Evolutionary conservation across 2,797 vertebrate species (phyloP).

Genomic region (Notamacropus eugenii): DNA sequence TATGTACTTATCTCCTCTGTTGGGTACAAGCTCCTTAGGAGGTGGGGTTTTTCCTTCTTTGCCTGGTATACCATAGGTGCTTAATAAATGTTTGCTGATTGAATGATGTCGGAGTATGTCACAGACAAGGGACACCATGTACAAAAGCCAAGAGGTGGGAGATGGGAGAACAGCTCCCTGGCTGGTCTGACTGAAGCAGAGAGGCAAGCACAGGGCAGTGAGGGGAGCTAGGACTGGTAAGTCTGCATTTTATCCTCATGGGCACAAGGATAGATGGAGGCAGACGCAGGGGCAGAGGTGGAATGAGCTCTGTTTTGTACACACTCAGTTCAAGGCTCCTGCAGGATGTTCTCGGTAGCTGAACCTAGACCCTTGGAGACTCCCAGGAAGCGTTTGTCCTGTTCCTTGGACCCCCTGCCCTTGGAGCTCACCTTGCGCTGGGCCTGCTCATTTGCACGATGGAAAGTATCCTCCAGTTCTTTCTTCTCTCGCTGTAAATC

Average conservation of each 20-base stretch:
- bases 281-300: not conserved
- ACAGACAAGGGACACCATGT: not conserved
- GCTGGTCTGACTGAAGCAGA: not conserved
- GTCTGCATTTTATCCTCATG: not conserved
- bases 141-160: not conserved
- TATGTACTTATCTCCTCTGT: no score
- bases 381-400: not conserved
- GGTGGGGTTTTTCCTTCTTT: not conserved
- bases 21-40: not conserved
- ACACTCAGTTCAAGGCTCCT: not conserved
- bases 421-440: constrained; percentile 88
- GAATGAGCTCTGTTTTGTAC: not conserved
- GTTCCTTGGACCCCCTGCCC: not conserved
- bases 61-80: not conserved
- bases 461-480: constrained; percentile 93
- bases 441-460: constrained; percentile 88
- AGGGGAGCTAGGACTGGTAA: no score
- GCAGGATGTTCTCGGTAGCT: not conserved
- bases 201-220: not conserved
- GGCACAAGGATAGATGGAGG: no score
- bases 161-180: not conserved
- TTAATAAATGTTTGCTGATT: not conserved
- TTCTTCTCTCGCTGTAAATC: constrained; percentile 92
- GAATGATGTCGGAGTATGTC: not conserved
- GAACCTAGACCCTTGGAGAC: not conserved